These are phyloP conservation scores for Dryoscopus gambensis DNA, from an alignment of 2,113 vertebrate genomes.

Conservation along the genomic window DNA sequence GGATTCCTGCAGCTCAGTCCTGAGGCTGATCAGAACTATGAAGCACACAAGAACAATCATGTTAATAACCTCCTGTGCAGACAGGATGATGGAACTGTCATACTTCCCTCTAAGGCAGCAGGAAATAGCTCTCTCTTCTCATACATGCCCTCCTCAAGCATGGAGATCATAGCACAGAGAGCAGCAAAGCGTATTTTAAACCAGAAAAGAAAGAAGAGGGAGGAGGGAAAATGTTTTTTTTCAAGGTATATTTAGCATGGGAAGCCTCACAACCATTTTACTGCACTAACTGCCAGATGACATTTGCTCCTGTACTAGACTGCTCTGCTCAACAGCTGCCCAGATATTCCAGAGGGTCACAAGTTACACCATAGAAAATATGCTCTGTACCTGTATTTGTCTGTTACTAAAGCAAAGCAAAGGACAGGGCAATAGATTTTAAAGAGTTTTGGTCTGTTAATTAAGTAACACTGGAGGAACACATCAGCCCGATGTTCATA, in stretches of 20 bases:
- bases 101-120: not conserved
- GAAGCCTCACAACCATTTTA: not conserved
- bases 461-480: not conserved
- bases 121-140: not conserved
- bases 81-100: not conserved
- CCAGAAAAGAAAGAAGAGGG: not conserved
- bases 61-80: not conserved
- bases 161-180: not conserved
- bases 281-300: not conserved
- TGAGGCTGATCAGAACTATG: not conserved
- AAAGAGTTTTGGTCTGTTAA: not conserved
- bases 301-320: not conserved
- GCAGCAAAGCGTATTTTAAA: not conserved
- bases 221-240: not conserved
- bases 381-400: not conserved
- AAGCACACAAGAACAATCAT: not conserved
- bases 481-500: not conserved
- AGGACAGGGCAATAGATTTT: not conserved
- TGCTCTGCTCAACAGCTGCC: not conserved
- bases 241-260: not conserved
- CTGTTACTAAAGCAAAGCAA: not conserved
- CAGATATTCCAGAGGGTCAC: not conserved
- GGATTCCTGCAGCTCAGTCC: not conserved
- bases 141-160: not conserved
- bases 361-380: not conserved